Percentiles rank a stretch among this genome's conserved stretches.
These are phyloP conservation scores for Lerista edwardsae DNA, from an alignment of 2,797 vertebrate genomes.

Conservation along the genomic window DNA sequence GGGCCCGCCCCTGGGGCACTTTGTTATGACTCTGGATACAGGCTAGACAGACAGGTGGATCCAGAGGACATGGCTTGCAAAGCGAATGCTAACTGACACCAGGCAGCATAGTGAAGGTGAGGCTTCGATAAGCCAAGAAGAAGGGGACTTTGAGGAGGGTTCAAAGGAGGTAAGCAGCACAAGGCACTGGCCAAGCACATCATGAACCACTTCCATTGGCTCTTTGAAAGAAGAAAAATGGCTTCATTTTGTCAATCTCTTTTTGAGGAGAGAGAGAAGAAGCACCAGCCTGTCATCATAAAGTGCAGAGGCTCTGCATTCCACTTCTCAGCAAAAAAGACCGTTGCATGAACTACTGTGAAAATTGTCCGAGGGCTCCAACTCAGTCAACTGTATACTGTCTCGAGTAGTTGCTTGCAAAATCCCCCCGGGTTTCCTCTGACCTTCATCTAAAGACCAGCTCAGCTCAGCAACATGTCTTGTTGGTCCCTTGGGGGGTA, in stretches of 20 bases:
- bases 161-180: not conserved
- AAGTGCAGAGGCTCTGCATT: not conserved
- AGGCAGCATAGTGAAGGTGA: not conserved
- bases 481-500: slow-evolving; percentile 1
- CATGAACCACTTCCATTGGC: not conserved
- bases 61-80: not conserved
- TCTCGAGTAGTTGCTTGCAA: slow-evolving; percentile 26
- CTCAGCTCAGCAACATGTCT: slow-evolving; percentile 12
- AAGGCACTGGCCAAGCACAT: not conserved
- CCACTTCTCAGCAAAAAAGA: not conserved
- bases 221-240: not conserved
- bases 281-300: not conserved
- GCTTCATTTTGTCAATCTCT: not conserved
- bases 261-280: not conserved
- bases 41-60: not conserved
- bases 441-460: slow-evolving; percentile 30
- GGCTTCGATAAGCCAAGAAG: not conserved
- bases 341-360: not conserved
- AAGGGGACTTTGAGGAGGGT: not conserved
- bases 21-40: too few species aligned
- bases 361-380: slow-evolving; percentile 8
- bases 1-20: too few species aligned
- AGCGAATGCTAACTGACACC: not conserved
- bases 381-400: not conserved
- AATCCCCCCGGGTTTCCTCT: slow-evolving; percentile 7